Evolutionary conservation across 64 coral and sea anemone species (phyloP), one percentile per base, ranked within the genome.

Genomic region (Montipora cactus): DNA sequence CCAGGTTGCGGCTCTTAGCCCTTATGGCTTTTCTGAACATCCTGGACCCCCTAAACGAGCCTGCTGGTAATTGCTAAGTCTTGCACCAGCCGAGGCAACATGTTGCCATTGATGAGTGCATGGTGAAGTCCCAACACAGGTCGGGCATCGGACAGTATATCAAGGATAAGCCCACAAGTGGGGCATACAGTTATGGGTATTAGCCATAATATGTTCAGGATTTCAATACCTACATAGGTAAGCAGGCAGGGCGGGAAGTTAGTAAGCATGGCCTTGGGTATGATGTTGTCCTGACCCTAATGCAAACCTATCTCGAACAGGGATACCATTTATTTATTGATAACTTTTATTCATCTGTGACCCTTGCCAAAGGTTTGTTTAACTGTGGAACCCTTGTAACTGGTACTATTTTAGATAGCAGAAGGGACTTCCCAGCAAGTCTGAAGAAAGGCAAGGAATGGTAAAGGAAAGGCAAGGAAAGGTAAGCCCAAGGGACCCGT

Each of bases 91-190:
- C 93, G 0, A 28, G 6, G 15, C 53, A 95, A 67, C 20, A 91
- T 79, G 18, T 95, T 19, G 93, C 93, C 28, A 86, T 95, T 3
- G 93, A 95, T 87, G 78, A 95, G 59, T 50, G 88, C 14, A 91
- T 90, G 93, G 88, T 95, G 0, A 95, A 86, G 79, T 90, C 88
- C 21, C 19, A 72, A 70, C 93, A 95, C 68, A 46, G 79, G n/a
- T 95, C 93, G 28, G 81, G 73, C 21, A 95, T 95, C 4, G 8
- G 88, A 0, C 88, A 95, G 48, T 95, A 64, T 61, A 86, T 91
- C 45, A 95, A 94, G 37, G 75, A 94, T 70, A 94, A 94, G 73
- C 85, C 77, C 4, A 80, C 68, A 95, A 85, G 15, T 85, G 57
- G 71, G 73, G 87, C 4, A 89, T 95, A 74, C 90, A 95, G 21